Percentiles rank a stretch among this genome's conserved stretches.
Conservation (phyloP, 2,113 vertebrate genomes). For the Parus major region DNA sequence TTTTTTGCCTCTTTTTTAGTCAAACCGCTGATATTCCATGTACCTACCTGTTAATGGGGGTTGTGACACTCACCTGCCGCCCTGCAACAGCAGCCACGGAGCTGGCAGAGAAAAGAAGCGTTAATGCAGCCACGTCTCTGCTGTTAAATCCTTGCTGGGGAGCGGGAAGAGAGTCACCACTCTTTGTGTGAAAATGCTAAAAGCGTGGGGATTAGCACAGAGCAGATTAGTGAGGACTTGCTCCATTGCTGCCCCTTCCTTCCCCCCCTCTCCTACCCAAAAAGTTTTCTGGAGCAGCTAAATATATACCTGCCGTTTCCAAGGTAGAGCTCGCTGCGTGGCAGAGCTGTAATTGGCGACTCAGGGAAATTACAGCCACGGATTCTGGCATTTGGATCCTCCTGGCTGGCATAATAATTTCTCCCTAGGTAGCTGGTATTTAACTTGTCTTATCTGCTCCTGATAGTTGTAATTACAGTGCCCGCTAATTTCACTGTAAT, state of each 20-base stretch:
- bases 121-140: background rate
- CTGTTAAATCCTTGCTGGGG: conserved; percentile 14
- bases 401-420: conserved; percentile 72
- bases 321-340: conserved; percentile 65
- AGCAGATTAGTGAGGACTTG: conserved; percentile 29
- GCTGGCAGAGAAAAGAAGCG: background rate
- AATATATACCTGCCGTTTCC: conserved; percentile 72
- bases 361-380: conserved; percentile 67
- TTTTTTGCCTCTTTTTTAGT: background rate
- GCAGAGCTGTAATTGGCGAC: conserved; percentile 67
- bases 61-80: background rate
- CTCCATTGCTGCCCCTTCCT: background rate
- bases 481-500: conserved; percentile 54
- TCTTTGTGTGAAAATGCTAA: background rate
- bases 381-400: conserved; percentile 75
- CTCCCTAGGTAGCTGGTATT: conserved; percentile 74
- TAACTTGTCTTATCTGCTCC: conserved; percentile 73
- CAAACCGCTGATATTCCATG: background rate
- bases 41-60: conserved; percentile 1
- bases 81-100: background rate
- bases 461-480: conserved; percentile 69
- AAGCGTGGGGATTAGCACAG: conserved; percentile 21
- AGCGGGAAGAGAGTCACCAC: background rate
- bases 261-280: background rate
- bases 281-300: conserved; percentile 65